Evolutionary conservation across 1,140 invertebrate genomes (phyloP).

Genomic region (Drosophila funebris): DNA sequence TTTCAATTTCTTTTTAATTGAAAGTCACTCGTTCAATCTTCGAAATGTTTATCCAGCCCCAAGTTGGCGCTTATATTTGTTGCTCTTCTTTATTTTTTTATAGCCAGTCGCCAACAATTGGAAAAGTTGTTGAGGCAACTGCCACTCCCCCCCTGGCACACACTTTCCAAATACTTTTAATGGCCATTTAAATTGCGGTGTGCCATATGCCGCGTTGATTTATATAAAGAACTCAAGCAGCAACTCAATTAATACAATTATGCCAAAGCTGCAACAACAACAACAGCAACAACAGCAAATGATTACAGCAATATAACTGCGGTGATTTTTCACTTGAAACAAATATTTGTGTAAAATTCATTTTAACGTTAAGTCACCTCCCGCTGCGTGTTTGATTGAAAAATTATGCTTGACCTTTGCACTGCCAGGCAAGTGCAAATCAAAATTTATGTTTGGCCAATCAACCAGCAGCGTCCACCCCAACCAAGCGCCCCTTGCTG

Average conservation of each 20-base stretch:
- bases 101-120: slow-evolving; percentile 34
- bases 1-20: slow-evolving; percentile 47
- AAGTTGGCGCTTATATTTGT: slow-evolving; percentile 33
- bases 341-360: slow-evolving; percentile 21
- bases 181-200: slow-evolving; percentile 28
- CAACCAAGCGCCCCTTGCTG: neutral
- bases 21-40: slow-evolving; percentile 33
- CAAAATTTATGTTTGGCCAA: slow-evolving; percentile 37
- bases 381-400: slow-evolving; percentile 51
- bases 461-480: neutral
- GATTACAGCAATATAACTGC: slow-evolving; percentile 38
- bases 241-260: slow-evolving; percentile 41
- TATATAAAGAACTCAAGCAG: slow-evolving; percentile 12
- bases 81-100: slow-evolving; percentile 31
- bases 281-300: neutral
- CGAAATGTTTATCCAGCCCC: slow-evolving; percentile 3
- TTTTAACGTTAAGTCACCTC: slow-evolving; percentile 18
- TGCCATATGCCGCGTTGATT: slow-evolving; percentile 28
- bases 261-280: slow-evolving; percentile 13
- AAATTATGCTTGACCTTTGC: slow-evolving; percentile 68
- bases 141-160: neutral
- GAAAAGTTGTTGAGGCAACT: slow-evolving; percentile 28
- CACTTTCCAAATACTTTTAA: slow-evolving; percentile 24
- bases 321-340: slow-evolving; percentile 68
- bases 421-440: slow-evolving; percentile 26